Evolutionary conservation across 2,113 vertebrate genomes (phyloP).

Genomic region (Apeltes quadracus): DNA sequence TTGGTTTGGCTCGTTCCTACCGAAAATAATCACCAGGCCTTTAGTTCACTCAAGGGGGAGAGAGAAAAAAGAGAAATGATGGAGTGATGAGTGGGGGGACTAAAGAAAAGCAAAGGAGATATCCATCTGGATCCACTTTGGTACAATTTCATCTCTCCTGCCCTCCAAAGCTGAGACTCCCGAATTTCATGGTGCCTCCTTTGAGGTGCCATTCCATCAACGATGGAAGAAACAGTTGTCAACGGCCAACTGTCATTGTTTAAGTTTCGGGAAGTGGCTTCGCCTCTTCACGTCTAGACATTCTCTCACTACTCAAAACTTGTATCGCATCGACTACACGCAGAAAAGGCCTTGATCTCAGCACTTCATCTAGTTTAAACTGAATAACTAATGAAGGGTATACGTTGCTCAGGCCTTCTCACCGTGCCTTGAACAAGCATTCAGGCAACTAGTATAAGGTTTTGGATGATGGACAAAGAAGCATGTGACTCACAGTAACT

Average conservation of each 20-base stretch:
- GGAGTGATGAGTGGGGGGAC: constrained; percentile 67
- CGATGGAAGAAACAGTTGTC: constrained; percentile 63
- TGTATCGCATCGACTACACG: neutral
- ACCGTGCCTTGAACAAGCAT: too few relatives aligned
- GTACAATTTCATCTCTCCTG: constrained; percentile 65
- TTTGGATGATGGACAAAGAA: too few relatives aligned
- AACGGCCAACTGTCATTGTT: constrained; percentile 52
- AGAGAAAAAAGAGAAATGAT: constrained; percentile 33
- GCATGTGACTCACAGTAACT: too few relatives aligned
- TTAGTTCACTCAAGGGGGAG: constrained; percentile 31
- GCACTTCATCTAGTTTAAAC: constrained; percentile 10
- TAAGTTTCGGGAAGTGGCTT: constrained; percentile 51
- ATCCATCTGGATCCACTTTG: constrained; percentile 74
- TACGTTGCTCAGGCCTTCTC: too few relatives aligned
- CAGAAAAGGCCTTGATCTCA: neutral
- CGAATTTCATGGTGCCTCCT: constrained; percentile 65
- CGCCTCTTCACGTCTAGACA: constrained; percentile 40
- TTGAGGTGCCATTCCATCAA: constrained; percentile 78
- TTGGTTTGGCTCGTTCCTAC: constrained; percentile 65
- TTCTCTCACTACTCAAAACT: neutral
- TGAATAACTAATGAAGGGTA: neutral
- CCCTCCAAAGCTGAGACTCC: constrained; percentile 56
- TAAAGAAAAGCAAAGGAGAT: constrained; percentile 42
- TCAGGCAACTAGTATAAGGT: too few relatives aligned
- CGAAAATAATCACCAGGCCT: constrained; percentile 58